phyloP scores from a whole-genome alignment of 2,797 vertebrate species.

The Gouania willdenowi region DNA sequence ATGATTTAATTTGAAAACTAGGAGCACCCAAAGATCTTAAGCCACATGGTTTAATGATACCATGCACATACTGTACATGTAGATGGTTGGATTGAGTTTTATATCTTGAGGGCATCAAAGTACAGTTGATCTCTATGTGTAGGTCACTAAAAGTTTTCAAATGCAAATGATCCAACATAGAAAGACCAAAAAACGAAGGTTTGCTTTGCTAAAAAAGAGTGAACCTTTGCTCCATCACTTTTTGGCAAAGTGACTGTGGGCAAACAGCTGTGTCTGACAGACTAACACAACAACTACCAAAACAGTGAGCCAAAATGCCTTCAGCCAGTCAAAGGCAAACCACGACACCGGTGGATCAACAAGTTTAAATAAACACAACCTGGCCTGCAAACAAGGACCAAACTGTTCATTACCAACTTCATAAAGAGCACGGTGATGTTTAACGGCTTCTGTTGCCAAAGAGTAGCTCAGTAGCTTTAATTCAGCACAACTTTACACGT shows the following conservation, averaged over 20 bases:
- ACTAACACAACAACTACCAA: slow-evolving; percentile 25
- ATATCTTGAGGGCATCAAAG: too few relatives aligned
- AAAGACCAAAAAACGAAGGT: slow-evolving; percentile 19
- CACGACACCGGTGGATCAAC: slow-evolving; percentile 11
- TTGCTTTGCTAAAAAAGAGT: slow-evolving; percentile 39
- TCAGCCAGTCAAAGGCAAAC: slow-evolving; percentile 20
- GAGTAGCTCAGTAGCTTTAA: too few relatives aligned
- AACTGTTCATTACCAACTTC: slow-evolving; percentile 31
- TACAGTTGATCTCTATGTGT: too few relatives aligned
- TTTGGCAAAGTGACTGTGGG: slow-evolving; percentile 35
- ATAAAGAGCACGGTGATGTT: slow-evolving; percentile 8
- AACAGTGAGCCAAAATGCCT: slow-evolving; percentile 19
- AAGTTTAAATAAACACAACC: slow-evolving; percentile 25
- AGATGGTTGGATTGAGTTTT: too few relatives aligned
- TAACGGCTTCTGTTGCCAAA: slow-evolving; percentile 3
- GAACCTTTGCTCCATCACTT: slow-evolving; percentile 43
- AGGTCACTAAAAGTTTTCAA: slow-evolving; percentile 23
- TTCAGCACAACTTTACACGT: too few relatives aligned
- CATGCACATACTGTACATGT: too few relatives aligned
- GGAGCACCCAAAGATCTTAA: too few relatives aligned
- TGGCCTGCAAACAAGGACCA: slow-evolving; percentile 13
- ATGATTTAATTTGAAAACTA: too few relatives aligned
- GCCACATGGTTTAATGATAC: too few relatives aligned
- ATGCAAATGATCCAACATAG: slow-evolving; percentile 16
- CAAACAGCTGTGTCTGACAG: slow-evolving; percentile 57